Conservation (phyloP, 2,797 vertebrate species). For the Podarcis siculus region DNA sequence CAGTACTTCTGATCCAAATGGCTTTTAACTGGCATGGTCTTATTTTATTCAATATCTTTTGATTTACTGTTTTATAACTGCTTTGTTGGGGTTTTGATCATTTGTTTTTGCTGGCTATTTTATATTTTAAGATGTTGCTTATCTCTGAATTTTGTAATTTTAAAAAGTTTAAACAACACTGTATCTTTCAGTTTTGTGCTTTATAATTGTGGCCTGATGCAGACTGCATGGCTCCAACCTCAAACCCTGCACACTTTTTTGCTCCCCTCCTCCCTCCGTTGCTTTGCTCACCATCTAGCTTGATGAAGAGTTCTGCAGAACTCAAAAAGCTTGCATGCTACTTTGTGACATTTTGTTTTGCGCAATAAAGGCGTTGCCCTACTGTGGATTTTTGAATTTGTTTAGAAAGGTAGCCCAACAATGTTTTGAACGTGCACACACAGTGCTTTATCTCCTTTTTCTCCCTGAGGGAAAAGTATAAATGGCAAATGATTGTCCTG, state of each 20-base stretch:
- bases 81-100: background rate
- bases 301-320: too few species aligned
- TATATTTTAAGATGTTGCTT: background rate
- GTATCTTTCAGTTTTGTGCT: background rate
- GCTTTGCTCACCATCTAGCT: too few species aligned
- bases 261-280: too few species aligned
- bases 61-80: background rate
- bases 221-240: too few species aligned
- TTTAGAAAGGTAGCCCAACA: background rate
- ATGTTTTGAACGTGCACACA: background rate
- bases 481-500: background rate
- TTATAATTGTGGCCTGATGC: background rate
- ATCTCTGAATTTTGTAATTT: background rate
- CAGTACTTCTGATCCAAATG: background rate
- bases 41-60: background rate
- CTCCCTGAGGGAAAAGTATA: background rate
- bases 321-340: too few species aligned
- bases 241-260: too few species aligned
- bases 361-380: too few species aligned
- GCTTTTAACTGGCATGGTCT: background rate
- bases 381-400: background rate
- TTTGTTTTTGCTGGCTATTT: background rate
- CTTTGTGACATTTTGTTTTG: too few species aligned
- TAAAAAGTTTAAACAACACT: background rate
- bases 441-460: background rate